A percentile compares a stretch with the other conserved stretches of the same genome.
These are phyloP conservation scores for Ochropleura plecta DNA, from an alignment of 2,888 invertebrate species.

Conservation along the genomic window DNA sequence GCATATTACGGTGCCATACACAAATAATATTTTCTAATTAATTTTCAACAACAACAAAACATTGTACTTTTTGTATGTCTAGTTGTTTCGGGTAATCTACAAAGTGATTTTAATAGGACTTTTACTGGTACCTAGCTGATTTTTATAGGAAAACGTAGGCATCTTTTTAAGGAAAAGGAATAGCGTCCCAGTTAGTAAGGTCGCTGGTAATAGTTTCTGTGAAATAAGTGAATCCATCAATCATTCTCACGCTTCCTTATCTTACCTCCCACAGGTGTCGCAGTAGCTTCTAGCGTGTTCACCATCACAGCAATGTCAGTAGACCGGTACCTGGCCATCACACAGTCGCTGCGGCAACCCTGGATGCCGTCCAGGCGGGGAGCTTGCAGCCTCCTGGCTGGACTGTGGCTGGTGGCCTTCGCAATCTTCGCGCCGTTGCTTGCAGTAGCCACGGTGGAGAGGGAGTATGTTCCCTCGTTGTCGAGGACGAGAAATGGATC, in stretches of 20 bases:
- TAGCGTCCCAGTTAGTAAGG: no score
- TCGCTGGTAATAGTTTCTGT: no score
- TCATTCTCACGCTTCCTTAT: not conserved
- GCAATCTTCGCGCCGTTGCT: conserved; percentile 93
- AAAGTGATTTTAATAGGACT: no score
- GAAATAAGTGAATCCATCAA: not conserved
- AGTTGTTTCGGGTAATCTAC: no score
- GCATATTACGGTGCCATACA: no score
- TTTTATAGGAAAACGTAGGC: no score
- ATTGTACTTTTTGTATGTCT: no score
- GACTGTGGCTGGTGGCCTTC: conserved; percentile 92
- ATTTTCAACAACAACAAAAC: no score
- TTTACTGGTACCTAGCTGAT: no score
- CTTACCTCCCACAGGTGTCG: conserved; percentile 90
- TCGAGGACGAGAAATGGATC: conserved; percentile 80
- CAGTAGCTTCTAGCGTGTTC: conserved; percentile 95
- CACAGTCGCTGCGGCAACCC: conserved; percentile 93
- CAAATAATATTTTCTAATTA: no score
- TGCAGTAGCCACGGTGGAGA: conserved; percentile 86
- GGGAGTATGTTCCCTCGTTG: conserved; percentile 81
- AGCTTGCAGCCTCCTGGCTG: conserved; percentile 91
- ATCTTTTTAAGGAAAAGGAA: no score
- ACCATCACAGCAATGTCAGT: conserved; percentile 95
- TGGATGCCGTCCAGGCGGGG: conserved; percentile 93
- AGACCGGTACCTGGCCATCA: conserved; percentile 94